Base-by-base conservation (phyloP, 2,888 invertebrate genomes). In the Anorthoa munda region DNA sequence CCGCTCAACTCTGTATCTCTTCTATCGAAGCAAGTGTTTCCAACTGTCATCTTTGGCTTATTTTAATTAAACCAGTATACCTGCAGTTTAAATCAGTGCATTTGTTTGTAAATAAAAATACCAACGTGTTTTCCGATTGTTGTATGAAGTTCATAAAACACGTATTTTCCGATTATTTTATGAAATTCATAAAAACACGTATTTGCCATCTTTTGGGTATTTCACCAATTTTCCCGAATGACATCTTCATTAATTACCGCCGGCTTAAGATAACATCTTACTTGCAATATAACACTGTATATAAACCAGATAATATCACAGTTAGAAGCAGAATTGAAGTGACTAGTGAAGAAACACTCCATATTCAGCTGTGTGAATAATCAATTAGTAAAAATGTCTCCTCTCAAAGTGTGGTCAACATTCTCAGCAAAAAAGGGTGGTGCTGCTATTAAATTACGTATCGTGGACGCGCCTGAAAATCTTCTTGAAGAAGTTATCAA, bases 391-490 rank as follows among this genome's bases (percentile, higher is more conserved):
- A 66, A 53, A 0, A 79, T 79, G 82, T 46, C 79, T 18, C 12
- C 83, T 39, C 45, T 53, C 1, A 84, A 80, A 86, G 71, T 84
- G 12, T 87, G 86, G 82, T 79, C 72, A 0, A 84, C 72, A 63
- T 87, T 86, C 46, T 60, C 72, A 2, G 72, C 53, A 4, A 67
- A 66, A 23, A 80, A 58, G 50, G 74, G 7, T 18, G 84, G 17
- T 11, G 39, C 46, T 11, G 9, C 12, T 23, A 13, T 79, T 31
- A 86, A 88, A 7, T 82, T 89, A 61, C 75, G 82, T 2, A 84
- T 89, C 45, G 82, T 87, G 59, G 84, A 88, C 17, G 69, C 84
- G 50, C 84, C 88, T 7, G 66, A 70, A 39, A 79, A 83, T 66
- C 75, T 82, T n/a, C 18, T 71, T 0, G 83, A 84, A 18, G 88